Base-by-base conservation (phyloP, 35 echinoderm and acorn worm species). In the Apostichopus californicus region DNA sequence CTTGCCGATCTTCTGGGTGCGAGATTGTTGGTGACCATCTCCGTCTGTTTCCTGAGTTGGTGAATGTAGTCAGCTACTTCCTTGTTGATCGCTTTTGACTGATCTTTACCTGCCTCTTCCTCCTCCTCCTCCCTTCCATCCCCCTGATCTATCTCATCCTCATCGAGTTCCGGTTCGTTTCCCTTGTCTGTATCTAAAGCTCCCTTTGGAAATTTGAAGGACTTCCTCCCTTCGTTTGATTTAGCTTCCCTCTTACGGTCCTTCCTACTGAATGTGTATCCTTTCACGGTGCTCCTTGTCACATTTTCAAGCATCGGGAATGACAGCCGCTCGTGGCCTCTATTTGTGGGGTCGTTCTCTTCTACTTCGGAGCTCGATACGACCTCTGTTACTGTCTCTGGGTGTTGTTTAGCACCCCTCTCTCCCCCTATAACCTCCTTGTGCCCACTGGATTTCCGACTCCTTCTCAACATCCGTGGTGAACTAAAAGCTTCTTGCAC, bases 311-410 rank as follows among this genome's bases (percentile, higher is more conserved):
- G 80, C 80, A 83, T 83, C 17, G 80, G 80, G 53, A 83, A 83
- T 12, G 80, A 83, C 4, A 83, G 54, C 11, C 80, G 24, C 55
- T 83, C 25, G 18, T 83, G 80, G 18, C 18, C 34, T 55, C 55
- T 17, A 55, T 17, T 46, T 14, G 52, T 18, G 8, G 80, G 17
- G 17, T 15, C 52, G 9, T 55, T 83, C 46, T 83, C 80, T 1
- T 83, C 80, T 17, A 56, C 55, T 83, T 83, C 80, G 8, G 80
- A 83, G 55, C 80, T 83, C 55, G 80, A 55, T 55, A 83, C 80
- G 14, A 83, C 14, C 12, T 83, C 80, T 68, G 5, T 9, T 8
- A 34, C 28, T 1, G 1, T 34, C 28, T 34, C 28, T 1, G 28
- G 28, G 28, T 34, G 28, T 34, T 34, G 28, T 34, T 34, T 34